Conservation (phyloP, 2,113 vertebrate species). For the Chiloscyllium plagiosum region DNA sequence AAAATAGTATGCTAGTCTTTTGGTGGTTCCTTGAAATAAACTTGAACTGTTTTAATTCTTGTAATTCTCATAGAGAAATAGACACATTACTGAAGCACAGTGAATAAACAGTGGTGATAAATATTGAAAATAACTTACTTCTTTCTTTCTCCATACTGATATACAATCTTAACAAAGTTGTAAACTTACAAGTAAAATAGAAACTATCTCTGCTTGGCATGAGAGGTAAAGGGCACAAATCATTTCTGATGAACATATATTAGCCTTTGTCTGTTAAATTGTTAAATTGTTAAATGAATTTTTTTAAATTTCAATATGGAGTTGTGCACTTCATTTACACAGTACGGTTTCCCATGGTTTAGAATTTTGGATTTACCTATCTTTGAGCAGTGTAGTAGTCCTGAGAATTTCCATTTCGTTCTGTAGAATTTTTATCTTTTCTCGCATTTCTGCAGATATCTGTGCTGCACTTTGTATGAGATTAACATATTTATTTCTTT, state of each 20-base stretch:
- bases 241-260: not conserved
- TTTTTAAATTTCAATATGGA: not conserved
- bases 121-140: not conserved
- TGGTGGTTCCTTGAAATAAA: not conserved
- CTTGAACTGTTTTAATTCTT: not conserved
- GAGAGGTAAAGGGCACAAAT: not conserved
- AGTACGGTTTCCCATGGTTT: not conserved
- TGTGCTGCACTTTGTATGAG: conserved; percentile 66
- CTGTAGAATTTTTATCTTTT: conserved; percentile 61
- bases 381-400: conserved; percentile 55
- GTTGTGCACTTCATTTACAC: not conserved
- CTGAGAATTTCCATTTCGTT: conserved; percentile 73
- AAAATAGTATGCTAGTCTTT: not conserved
- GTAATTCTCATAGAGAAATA: not conserved
- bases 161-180: not conserved
- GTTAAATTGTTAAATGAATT: not conserved
- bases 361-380: conserved; percentile 62
- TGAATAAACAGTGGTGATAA: not conserved
- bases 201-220: not conserved
- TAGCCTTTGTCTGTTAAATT: not conserved
- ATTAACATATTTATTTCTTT: conserved; percentile 74
- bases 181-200: not conserved
- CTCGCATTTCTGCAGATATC: conserved; percentile 61
- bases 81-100: not conserved
- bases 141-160: not conserved